Evolutionary conservation across 1,140 invertebrate species (phyloP).

Genomic region (Drosophila erecta): DNA sequence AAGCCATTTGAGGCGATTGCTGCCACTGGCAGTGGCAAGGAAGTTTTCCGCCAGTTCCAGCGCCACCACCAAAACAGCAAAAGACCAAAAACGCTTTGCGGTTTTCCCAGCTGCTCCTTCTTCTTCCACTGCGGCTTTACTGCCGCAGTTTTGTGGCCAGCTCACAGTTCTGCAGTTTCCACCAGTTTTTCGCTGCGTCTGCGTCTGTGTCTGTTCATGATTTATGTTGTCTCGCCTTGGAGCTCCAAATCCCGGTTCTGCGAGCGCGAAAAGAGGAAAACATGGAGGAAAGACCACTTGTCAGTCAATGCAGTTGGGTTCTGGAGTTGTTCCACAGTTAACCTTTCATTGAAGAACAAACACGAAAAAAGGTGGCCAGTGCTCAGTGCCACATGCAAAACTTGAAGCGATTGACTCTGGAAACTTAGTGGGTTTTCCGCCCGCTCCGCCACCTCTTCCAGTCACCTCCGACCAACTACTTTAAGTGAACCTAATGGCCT

Average conservation of each 20-base stretch:
- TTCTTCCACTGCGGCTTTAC: slow-evolving; percentile 45
- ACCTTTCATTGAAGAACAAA: slow-evolving; percentile 38
- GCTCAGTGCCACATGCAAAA: slow-evolving; percentile 24
- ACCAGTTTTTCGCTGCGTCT: slow-evolving; percentile 27
- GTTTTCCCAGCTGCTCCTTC: slow-evolving; percentile 52
- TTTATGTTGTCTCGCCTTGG: slow-evolving; percentile 70
- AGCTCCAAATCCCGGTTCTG: slow-evolving; percentile 27
- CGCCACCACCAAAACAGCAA: slow-evolving; percentile 44
- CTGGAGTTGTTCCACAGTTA: slow-evolving; percentile 57
- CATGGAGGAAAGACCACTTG: slow-evolving; percentile 67
- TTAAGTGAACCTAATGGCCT: slow-evolving; percentile 67
- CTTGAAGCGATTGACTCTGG: slow-evolving; percentile 28
- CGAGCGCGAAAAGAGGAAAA: slow-evolving; percentile 36
- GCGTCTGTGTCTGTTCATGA: slow-evolving; percentile 73
- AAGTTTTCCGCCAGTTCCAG: slow-evolving; percentile 56
- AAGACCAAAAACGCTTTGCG: slow-evolving; percentile 66
- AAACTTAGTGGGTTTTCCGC: slow-evolving; percentile 24
- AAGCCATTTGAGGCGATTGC: slow-evolving; percentile 63
- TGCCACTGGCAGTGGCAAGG: slow-evolving; percentile 45
- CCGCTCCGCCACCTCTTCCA: slow-evolving; percentile 13
- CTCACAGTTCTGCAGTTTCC: slow-evolving; percentile 22
- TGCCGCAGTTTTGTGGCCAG: slow-evolving; percentile 56
- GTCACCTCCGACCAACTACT: slow-evolving; percentile 31
- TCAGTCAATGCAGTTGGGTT: slow-evolving; percentile 57
- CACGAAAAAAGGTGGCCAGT: slow-evolving; percentile 3